A percentile compares a stretch with the other conserved stretches of the same genome.
These are phyloP conservation scores for Enteromius unitaeniatus DNA, from an alignment of 2,797 vertebrate genomes.

Conservation along the genomic window DNA sequence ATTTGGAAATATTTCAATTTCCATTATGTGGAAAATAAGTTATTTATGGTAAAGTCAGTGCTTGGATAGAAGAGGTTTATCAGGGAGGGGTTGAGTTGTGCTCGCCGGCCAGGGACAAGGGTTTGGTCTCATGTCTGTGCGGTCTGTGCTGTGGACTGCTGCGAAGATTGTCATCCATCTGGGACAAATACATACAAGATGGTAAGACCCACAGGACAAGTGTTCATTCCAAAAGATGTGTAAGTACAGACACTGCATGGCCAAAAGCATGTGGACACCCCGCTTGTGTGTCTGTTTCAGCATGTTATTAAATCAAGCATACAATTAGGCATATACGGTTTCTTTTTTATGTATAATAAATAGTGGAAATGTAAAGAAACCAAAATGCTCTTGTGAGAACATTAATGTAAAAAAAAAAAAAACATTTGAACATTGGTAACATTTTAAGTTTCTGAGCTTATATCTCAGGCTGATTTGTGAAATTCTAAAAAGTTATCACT, in stretches of 20 bases:
- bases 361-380: neutral
- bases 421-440: neutral
- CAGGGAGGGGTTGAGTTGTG: constrained; percentile 78
- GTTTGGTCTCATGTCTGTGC: constrained; percentile 84
- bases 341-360: neutral
- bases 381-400: neutral
- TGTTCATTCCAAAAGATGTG: constrained; percentile 56
- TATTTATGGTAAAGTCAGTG: neutral
- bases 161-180: constrained; percentile 99
- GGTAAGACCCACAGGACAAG: constrained; percentile 62
- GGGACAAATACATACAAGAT: constrained; percentile 57
- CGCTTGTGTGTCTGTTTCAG: neutral
- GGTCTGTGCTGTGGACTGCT: constrained; percentile 95
- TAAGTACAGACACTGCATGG: neutral
- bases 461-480: neutral
- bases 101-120: constrained; percentile 76
- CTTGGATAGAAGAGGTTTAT: constrained; percentile 57
- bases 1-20: neutral
- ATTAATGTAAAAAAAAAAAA: neutral
- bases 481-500: neutral
- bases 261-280: constrained; percentile 14
- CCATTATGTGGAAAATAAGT: constrained; percentile 21
- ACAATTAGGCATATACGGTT: too few relatives aligned
- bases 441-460: neutral
- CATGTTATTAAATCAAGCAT: neutral